Evolutionary conservation across 2,113 vertebrate genomes (phyloP).

Genomic region (Ceyx margarethae): DNA sequence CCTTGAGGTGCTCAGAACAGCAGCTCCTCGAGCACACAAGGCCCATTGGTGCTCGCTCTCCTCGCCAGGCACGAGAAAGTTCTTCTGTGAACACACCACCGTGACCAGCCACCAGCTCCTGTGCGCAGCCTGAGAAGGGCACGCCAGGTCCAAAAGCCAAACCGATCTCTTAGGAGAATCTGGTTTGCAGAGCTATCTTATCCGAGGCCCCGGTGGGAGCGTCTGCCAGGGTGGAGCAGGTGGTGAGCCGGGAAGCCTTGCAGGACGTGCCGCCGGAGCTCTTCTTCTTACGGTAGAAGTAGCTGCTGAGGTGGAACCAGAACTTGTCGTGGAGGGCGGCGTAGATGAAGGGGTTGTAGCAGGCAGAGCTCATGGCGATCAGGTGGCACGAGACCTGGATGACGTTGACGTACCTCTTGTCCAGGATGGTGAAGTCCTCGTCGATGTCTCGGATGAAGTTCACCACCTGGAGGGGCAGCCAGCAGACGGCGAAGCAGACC

Average conservation of each 20-base stretch:
- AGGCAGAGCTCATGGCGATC: slow-evolving; percentile 82
- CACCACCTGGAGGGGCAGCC: slow-evolving; percentile 87
- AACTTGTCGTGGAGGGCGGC: slow-evolving; percentile 82
- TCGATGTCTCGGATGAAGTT: slow-evolving; percentile 83
- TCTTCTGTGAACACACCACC: neutral
- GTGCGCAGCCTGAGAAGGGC: neutral
- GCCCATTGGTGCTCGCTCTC: neutral
- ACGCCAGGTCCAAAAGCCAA: neutral
- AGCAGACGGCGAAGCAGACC: slow-evolving; percentile 85
- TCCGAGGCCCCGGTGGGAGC: slow-evolving; percentile 27
- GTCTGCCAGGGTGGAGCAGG: slow-evolving; percentile 71
- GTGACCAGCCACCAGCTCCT: neutral
- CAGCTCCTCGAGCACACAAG: neutral
- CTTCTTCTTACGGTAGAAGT: slow-evolving; percentile 58
- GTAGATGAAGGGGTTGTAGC: slow-evolving; percentile 85
- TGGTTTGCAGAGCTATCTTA: slow-evolving; percentile 65
- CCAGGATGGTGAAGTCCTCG: slow-evolving; percentile 76
- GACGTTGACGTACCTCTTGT: slow-evolving; percentile 79
- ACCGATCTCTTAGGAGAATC: neutral
- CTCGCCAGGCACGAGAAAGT: neutral
- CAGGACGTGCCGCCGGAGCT: slow-evolving; percentile 32
- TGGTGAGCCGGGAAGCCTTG: slow-evolving; percentile 68
- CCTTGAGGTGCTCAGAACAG: neutral
- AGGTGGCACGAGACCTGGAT: slow-evolving; percentile 81
- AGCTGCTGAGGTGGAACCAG: slow-evolving; percentile 72